phyloP scores from a whole-genome alignment of 1,140 invertebrate species.

The Yoshiicerus persimilis region DNA sequence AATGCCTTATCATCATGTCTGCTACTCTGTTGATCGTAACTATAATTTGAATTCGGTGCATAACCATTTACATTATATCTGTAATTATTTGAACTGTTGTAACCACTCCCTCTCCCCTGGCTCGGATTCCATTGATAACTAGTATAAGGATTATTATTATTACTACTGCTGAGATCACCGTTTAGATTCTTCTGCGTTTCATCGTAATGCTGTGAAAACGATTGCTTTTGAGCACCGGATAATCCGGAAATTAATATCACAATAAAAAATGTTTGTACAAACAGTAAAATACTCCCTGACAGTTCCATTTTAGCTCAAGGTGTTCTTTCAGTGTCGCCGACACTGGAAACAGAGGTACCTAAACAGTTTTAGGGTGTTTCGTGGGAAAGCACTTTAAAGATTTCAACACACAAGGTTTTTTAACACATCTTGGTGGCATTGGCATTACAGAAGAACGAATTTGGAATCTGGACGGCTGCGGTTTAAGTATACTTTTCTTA shows the following conservation, averaged over 20 bases:
- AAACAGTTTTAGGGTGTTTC: background rate
- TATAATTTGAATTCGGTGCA: background rate
- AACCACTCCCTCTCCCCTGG: background rate
- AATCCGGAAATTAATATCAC: background rate
- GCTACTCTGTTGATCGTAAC: background rate
- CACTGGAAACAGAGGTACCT: background rate
- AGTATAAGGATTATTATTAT: background rate
- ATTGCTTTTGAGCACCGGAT: background rate
- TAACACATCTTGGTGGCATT: background rate
- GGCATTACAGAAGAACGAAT: no score
- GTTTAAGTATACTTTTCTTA: no score
- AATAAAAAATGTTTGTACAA: background rate
- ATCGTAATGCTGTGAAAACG: constrained; percentile 3
- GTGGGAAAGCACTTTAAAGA: background rate
- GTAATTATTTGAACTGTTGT: background rate
- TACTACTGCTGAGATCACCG: background rate
- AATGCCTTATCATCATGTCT: background rate
- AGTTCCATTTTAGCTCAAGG: background rate
- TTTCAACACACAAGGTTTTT: background rate
- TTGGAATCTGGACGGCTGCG: no score
- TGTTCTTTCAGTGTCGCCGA: background rate
- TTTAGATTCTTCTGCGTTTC: background rate
- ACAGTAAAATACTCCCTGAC: background rate
- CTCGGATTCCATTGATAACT: background rate
- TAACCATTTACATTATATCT: background rate